These are phyloP conservation scores for Microcebus murinus DNA, from an alignment of 2,113 vertebrate genomes.

Conservation along the genomic window DNA sequence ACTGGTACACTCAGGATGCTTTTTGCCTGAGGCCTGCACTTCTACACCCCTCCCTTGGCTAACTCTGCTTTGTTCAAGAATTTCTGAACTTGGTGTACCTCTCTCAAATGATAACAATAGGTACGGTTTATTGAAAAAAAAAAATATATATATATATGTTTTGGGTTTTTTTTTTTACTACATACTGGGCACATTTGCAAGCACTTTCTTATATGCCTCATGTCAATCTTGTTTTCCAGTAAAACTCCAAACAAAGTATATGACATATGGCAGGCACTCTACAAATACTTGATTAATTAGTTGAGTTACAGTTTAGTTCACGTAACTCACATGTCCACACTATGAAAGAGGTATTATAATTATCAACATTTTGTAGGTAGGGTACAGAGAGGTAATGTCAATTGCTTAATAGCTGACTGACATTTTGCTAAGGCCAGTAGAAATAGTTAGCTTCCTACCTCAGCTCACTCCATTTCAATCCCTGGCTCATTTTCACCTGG, in stretches of 20 bases:
- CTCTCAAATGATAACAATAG: neutral
- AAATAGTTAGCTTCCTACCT: neutral
- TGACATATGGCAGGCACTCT: neutral
- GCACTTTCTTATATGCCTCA: neutral
- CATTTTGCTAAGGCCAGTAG: neutral
- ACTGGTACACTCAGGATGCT: neutral
- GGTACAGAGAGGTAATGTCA: neutral
- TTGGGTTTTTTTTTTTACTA: neutral
- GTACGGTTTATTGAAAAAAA: neutral
- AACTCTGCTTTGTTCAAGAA: slow-evolving; percentile 7
- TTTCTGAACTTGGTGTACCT: neutral
- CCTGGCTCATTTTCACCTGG: neutral
- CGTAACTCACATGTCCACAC: neutral
- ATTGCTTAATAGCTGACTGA: neutral
- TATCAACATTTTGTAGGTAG: neutral
- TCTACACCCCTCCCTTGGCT: neutral
- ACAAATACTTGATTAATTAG: neutral
- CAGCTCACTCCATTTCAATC: neutral
- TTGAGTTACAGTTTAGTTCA: neutral
- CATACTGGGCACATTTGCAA: neutral
- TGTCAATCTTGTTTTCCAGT: neutral
- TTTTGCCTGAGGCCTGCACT: neutral
- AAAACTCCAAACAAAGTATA: neutral
- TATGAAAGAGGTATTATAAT: neutral
- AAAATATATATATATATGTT: neutral